A percentile compares a stretch with the other conserved stretches of the same genome.
These are phyloP conservation scores for Anneissia japonica DNA, from an alignment of 35 echinoderm and acorn worm genomes.

Conservation along the genomic window DNA sequence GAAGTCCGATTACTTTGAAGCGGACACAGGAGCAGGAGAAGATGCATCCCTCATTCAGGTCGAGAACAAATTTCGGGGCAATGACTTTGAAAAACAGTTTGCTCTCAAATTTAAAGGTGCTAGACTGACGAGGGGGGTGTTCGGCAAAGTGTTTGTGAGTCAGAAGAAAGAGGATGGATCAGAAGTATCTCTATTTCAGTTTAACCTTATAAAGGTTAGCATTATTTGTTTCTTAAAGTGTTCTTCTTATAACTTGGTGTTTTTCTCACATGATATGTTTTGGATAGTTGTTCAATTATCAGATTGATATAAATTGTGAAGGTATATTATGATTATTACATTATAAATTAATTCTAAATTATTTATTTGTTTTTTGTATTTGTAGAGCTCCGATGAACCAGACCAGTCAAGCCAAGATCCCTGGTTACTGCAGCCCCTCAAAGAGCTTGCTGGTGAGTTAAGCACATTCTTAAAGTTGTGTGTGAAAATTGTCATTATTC, in stretches of 20 bases:
- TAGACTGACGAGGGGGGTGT: slow-evolving; percentile 75
- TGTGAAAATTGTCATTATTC: too few relatives aligned
- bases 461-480: too few relatives aligned
- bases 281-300: too few relatives aligned
- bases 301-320: too few relatives aligned
- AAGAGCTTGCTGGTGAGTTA: neutral
- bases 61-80: slow-evolving; percentile 72
- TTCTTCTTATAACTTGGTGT: too few relatives aligned
- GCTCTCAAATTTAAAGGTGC: slow-evolving; percentile 72
- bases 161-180: slow-evolving; percentile 51
- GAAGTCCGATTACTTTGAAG: slow-evolving; percentile 80
- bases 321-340: too few relatives aligned
- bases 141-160: slow-evolving; percentile 95
- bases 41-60: slow-evolving; percentile 70
- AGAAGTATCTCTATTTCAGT: slow-evolving; percentile 74
- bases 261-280: too few relatives aligned
- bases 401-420: neutral
- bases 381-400: neutral
- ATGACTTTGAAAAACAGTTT: slow-evolving; percentile 98
- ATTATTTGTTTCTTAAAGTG: too few relatives aligned
- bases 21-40: slow-evolving; percentile 72
- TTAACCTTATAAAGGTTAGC: slow-evolving; percentile 88
- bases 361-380: too few relatives aligned
- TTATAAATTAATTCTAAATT: too few relatives aligned
- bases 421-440: neutral